Evolutionary conservation across 2,113 vertebrate species (phyloP), one percentile per base, ranked within the genome.

Genomic region (Anthoscopus minutus): DNA sequence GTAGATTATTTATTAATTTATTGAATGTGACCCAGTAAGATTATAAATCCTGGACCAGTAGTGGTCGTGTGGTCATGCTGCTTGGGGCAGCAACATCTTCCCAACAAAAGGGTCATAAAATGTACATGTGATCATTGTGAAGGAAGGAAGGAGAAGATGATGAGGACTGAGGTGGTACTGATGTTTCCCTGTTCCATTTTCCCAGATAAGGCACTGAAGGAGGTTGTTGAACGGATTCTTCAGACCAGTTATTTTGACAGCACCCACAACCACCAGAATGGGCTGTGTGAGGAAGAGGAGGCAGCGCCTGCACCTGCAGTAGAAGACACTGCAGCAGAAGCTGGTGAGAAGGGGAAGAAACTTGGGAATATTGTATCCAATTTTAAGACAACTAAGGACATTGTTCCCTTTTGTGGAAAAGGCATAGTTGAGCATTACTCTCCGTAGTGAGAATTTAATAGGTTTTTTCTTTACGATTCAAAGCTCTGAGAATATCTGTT

Each of bases 191-290:
- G 28, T 13, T 71, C 14, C 8, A 1, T 85, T 54, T 78, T 80
- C 57, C 31, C 90, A 99, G 99, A 99, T 97, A 99, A 99, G 98
- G 97, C 97, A 19, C 97, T 99, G 90, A 99, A 98, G 97, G 99
- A 99, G 71, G 96, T 98, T 31, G 97, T 99, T 86, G 99, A 99
- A 94, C 99, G 98, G 74, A 98, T 99, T 94, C 98, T 99, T 88
- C 98, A 98, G 92, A 99, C 99, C 92, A 98, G 98, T 89, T 99
- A 99, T 97, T 99, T 99, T 87, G 98, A 99, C 94, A 98, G 98
- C 95, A 97, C 98, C 70, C 99, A 99, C 73, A 98, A 98, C 73
- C 99, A 99, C 95, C 99, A 99, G 96, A 99, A 99, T 6, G 99
- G 99, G 31, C 94, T 98, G 3, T 99, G 99, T 96, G 98, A 98